Base-by-base conservation (phyloP, 2,888 invertebrate genomes). In the Liopterus haemorrhoidalis region DNA sequence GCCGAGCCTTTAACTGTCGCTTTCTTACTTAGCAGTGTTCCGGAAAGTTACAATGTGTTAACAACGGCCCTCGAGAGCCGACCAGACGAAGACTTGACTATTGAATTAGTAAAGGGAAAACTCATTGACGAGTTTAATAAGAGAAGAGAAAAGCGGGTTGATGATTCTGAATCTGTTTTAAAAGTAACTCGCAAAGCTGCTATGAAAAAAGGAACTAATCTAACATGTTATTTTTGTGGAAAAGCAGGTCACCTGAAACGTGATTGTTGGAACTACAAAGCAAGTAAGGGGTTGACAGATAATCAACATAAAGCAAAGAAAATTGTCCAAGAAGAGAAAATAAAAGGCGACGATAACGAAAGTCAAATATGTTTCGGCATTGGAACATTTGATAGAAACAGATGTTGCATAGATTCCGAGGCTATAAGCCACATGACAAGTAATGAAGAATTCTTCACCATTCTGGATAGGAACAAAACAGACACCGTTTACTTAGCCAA, bases 381-480 rank as follows among this genome's bases (percentile, higher is more conserved):
- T n/a, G n/a, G n/a, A n/a, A n/a, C n/a, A n/a, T n/a, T n/a, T n/a
- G n/a, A n/a, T n/a, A n/a, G n/a, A 36, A 4, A 20, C 2, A 25
- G 25, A n/a, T 38, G 24, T 21, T 30, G 2, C 6, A 30, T 40
- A 9, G 40, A 40, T 18, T 18, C n/a, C 5, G 40, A 31, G 12
- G 40, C 40, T 11, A 28, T 31, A 8, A 40, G 40, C 20, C 40
- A 40, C 12, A 40, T 28, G 40, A 40, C 40, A 15, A 27, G 14
- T 19, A 11, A 40, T 27, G 19, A 20, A 19, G 30, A 3, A n/a
- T 40, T 40, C 14, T 28, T 40, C 30, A 30, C 4, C 5, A 6
- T 6, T 19, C 4, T 16, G n/a, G 11, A 9, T 5, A 19, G 14
- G 5, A 24, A 16, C 5, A 19, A 16, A 16, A 28, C 15, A 9